phyloP scores from a whole-genome alignment of 2,888 invertebrate species.

The Thera britannica region DNA sequence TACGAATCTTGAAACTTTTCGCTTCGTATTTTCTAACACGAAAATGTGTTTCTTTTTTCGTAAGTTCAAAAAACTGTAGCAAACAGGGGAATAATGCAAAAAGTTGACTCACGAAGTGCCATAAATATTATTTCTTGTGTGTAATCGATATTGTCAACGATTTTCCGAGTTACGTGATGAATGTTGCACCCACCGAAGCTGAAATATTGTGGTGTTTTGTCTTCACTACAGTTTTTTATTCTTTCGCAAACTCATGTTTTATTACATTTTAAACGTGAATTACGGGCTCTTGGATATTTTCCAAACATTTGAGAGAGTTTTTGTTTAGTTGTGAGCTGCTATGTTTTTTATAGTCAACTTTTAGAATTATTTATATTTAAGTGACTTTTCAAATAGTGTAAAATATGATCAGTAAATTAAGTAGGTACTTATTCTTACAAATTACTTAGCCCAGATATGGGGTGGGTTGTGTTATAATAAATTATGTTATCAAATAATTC shows the following conservation, averaged over 20 bases:
- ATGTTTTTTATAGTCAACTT: background rate
- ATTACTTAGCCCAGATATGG: conserved; percentile 34
- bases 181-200: conserved; percentile 57
- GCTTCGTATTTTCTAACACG: conserved; percentile 39
- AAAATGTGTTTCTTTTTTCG: conserved; percentile 57
- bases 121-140: conserved; percentile 67
- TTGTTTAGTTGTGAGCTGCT: background rate
- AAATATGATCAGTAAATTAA: background rate
- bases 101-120: conserved; percentile 58
- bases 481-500: conserved; percentile 34
- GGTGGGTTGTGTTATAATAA: conserved; percentile 35
- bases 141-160: conserved; percentile 73
- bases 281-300: conserved; percentile 22
- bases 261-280: conserved; percentile 31
- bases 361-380: background rate
- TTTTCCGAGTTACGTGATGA: conserved; percentile 69
- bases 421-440: background rate
- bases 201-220: conserved; percentile 57
- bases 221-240: conserved; percentile 46
- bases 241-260: conserved; percentile 30
- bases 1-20: conserved; percentile 48
- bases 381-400: conserved; percentile 1
- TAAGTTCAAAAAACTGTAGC: conserved; percentile 59
- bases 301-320: conserved; percentile 21
- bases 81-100: conserved; percentile 61